Evolutionary conservation across 2,113 vertebrate genomes (phyloP), one percentile per base, ranked within the genome.

Genomic region (Alectura lathami): DNA sequence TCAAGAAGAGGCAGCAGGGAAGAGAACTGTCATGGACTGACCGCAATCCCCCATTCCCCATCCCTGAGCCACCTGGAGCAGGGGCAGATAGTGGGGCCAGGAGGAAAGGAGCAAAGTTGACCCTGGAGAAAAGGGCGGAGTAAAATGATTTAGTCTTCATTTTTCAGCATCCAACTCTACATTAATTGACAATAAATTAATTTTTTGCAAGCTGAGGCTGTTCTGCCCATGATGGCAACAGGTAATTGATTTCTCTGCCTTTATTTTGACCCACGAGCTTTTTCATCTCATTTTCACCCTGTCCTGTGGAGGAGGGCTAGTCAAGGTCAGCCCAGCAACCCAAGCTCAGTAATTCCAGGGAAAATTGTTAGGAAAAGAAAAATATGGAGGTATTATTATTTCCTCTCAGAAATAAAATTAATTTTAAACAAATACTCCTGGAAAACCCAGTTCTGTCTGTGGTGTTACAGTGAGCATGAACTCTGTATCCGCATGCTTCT

Each of bases 361-460:
- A 67, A 95, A 83, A 93, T 27, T 82, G 50, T 68, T 56, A 66
- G 91, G 67, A 86, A 88, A 70, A 62, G 40, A 45, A 85, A 89
- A 72, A 70, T 29, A 9, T 40, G 32, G 32, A 75, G 13, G 9
- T 66, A 40, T 82, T 51, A 64, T 95, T 93, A 91, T 81, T 82
- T 62, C 74, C 56, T 51, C 64, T 18, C 56, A 78, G 82, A 95
- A 93, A 95, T 78, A 86, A 92, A 93, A 96, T 81, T 76, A 60
- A 96, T 79, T 86, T 72, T 86, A 66, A 94, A 64, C 8, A 82
- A 67, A 91, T 82, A 67, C 67, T 75, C 53, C 84, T 76, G 30
- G 91, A 96, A 97, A 96, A 56, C 29, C 56, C 63, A 42, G 59
- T 77, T 90, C 90, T 86, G 91, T 86, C 91, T 91, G 43, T 75